Conservation (phyloP, 2,888 invertebrate species). For the Protophormia terraenovae region DNA sequence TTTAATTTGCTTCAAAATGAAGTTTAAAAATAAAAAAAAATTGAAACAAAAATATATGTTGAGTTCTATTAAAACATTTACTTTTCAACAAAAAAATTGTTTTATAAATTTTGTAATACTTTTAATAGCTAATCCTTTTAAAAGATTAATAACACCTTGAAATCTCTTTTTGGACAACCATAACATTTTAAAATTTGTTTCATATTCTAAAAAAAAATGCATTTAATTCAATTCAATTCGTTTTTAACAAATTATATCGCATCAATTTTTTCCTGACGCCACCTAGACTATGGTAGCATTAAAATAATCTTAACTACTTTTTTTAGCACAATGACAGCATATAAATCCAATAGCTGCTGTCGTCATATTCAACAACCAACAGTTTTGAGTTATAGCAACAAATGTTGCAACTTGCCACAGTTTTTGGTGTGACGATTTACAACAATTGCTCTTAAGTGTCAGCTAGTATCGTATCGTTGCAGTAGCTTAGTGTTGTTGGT, state of each 20-base stretch:
- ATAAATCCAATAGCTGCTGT: slow-evolving; percentile 16
- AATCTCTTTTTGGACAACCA: too few species aligned
- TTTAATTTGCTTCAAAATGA: too few species aligned
- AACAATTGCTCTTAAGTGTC: slow-evolving; percentile 12
- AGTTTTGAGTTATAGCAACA: slow-evolving; percentile 29
- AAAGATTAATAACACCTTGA: too few species aligned
- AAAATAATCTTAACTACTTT: slow-evolving; percentile 36
- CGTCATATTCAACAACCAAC: slow-evolving; percentile 41
- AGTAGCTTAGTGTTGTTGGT: slow-evolving; percentile 31
- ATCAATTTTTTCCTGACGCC: slow-evolving; percentile 54
- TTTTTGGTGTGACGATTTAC: background rate
- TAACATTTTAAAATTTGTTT: too few species aligned
- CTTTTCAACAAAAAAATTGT: too few species aligned
- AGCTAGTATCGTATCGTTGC: slow-evolving; percentile 23
- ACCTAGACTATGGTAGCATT: slow-evolving; percentile 44
- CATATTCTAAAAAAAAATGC: too few species aligned
- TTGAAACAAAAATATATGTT: too few species aligned
- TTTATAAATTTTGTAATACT: too few species aligned
- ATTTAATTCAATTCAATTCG: too few species aligned
- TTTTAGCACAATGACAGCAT: slow-evolving; percentile 38
- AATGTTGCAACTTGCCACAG: background rate
- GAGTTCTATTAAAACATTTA: too few species aligned
- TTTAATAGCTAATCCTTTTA: too few species aligned
- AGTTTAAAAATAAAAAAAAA: too few species aligned
- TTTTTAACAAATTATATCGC: slow-evolving; percentile 11